phyloP scores from a whole-genome alignment of 2,113 vertebrate genomes.

The Grammomys dolichurus region DNA sequence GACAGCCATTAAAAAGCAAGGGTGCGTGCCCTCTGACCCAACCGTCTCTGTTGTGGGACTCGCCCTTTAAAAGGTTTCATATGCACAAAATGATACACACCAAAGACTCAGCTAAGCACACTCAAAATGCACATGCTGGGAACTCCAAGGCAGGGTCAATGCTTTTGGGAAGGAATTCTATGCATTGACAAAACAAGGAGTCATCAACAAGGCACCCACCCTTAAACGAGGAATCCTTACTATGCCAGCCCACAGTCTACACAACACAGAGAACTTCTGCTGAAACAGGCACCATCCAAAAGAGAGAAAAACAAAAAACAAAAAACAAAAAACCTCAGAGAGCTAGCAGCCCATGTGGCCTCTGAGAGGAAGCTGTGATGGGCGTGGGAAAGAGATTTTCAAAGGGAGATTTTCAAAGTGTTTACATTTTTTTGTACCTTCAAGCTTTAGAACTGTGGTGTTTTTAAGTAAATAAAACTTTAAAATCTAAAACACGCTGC shows the following conservation, averaged over 20 bases:
- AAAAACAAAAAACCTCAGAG: not conserved
- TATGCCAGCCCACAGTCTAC: not conserved
- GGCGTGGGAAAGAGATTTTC: not conserved
- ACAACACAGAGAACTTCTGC: not conserved
- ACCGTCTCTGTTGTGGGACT: not conserved
- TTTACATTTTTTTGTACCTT: conserved; percentile 4
- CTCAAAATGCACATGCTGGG: not conserved
- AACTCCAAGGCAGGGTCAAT: not conserved
- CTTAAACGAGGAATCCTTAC: not conserved
- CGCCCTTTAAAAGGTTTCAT: not conserved
- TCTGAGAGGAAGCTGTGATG: not conserved
- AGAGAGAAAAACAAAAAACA: not conserved
- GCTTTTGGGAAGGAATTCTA: not conserved
- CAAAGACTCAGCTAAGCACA: not conserved
- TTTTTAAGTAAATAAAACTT: conserved; percentile 35
- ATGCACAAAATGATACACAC: not conserved
- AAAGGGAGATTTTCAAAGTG: not conserved
- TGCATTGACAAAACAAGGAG: not conserved
- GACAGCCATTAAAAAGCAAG: not conserved
- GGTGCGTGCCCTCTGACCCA: not conserved
- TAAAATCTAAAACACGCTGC: not conserved
- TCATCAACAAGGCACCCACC: not conserved
- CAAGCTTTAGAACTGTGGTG: conserved; percentile 16
- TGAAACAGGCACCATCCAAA: not conserved
- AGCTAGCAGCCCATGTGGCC: not conserved